Conservation (phyloP, 1,140 invertebrate species). For the Trachelipus rathkii region DNA sequence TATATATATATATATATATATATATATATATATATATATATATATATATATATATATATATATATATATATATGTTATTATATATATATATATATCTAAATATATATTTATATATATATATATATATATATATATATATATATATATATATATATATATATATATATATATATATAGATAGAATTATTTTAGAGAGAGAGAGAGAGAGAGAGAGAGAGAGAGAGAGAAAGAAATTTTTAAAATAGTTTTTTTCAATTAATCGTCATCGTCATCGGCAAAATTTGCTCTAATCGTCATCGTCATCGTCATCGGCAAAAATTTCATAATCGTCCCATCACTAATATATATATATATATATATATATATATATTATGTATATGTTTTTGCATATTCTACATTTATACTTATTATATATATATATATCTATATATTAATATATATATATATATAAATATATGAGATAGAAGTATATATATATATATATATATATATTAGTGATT, state of each 20-base stretch:
- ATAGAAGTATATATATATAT: background rate
- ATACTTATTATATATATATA: conserved; percentile 23
- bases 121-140: conserved; percentile 25
- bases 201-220: too few relatives aligned
- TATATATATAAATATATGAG: background rate
- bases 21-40: conserved; percentile 24
- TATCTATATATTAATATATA: conserved; percentile 20
- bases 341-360: background rate
- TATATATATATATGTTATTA: too few relatives aligned
- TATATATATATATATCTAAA: conserved; percentile 6
- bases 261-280: too few relatives aligned
- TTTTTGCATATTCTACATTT: background rate
- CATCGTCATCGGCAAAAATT: too few relatives aligned
- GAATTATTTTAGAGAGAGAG: too few relatives aligned
- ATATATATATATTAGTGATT: background rate
- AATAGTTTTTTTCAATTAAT: too few relatives aligned
- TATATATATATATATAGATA: background rate
- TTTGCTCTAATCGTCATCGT: too few relatives aligned
- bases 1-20: conserved; percentile 26
- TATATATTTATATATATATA: conserved; percentile 25
- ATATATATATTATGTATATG: too few relatives aligned
- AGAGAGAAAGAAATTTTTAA: too few relatives aligned
- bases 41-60: background rate
- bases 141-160: conserved; percentile 7
- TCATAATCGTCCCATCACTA: too few relatives aligned